phyloP scores from a whole-genome alignment of 2,797 vertebrate genomes.

The Bryconaethiops microstoma region DNA sequence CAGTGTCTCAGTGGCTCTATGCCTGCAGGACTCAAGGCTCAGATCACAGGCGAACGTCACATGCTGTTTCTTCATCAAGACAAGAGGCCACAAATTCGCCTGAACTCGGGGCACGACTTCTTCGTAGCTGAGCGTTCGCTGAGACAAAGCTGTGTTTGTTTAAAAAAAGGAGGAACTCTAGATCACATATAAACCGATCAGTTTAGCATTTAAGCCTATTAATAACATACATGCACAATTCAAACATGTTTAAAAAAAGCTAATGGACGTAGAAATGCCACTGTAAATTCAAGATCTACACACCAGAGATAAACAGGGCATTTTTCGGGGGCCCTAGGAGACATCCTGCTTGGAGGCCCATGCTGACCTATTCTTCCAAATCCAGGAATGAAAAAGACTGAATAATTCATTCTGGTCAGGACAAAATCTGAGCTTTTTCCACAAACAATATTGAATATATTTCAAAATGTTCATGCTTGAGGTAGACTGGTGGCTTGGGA shows the following conservation, averaged over 20 bases:
- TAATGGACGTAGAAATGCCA: too few species aligned
- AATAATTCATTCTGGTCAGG: too few species aligned
- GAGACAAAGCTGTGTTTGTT: conserved; percentile 4
- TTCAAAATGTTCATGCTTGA: background rate
- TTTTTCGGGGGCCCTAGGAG: too few species aligned
- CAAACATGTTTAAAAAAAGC: background rate
- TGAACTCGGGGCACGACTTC: conserved; percentile 34
- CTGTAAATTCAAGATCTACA: too few species aligned
- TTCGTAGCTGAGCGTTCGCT: conserved; percentile 2
- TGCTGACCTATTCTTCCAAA: background rate
- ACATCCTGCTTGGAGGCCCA: too few species aligned
- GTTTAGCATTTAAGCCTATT: too few species aligned
- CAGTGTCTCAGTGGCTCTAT: conserved; percentile 42
- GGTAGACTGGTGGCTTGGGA: background rate
- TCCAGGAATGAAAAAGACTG: too few species aligned
- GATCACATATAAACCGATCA: background rate
- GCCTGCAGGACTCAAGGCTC: conserved; percentile 48
- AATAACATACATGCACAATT: background rate
- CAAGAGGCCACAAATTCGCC: conserved; percentile 31
- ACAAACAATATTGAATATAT: background rate
- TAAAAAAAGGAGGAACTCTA: background rate
- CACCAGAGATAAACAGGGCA: too few species aligned
- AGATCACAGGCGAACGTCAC: conserved; percentile 50
- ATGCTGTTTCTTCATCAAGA: conserved; percentile 53
- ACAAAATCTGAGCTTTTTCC: background rate